Conservation (phyloP, 2,888 invertebrate genomes). For the Cheiracanthium punctorium region DNA sequence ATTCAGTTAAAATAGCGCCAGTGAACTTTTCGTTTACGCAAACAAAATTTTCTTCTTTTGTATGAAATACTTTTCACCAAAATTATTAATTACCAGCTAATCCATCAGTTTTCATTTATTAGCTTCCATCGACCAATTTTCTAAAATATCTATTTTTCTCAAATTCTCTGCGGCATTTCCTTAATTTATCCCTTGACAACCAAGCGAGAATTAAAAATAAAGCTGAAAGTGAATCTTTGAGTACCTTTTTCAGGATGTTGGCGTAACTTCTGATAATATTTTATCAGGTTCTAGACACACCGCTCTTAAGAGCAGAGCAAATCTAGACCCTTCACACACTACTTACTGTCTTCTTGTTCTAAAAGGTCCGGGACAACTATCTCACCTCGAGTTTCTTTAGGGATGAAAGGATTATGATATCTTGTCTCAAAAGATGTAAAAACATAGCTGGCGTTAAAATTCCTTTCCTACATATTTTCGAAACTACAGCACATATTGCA, state of each 20-base stretch:
- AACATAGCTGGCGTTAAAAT: no score
- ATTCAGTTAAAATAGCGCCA: no score
- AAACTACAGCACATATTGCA: no score
- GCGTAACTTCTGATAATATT: slow-evolving; percentile 51
- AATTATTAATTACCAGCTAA: no score
- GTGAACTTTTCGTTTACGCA: no score
- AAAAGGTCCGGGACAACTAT: slow-evolving; percentile 9
- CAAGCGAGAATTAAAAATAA: slow-evolving; percentile 40
- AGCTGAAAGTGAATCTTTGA: slow-evolving; percentile 27
- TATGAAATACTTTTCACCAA: no score
- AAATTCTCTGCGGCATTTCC: background rate
- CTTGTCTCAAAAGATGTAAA: background rate
- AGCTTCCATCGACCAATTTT: background rate
- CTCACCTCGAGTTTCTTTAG: slow-evolving; percentile 29
- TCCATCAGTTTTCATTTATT: no score
- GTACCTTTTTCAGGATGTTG: slow-evolving; percentile 30
- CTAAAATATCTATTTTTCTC: background rate
- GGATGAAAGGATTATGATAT: slow-evolving; percentile 31
- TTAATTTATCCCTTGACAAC: slow-evolving; percentile 4
- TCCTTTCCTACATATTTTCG: no score
- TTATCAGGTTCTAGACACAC: slow-evolving; percentile 65
- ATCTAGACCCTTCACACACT: slow-evolving; percentile 42
- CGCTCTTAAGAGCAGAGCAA: slow-evolving; percentile 43
- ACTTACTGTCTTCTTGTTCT: slow-evolving; percentile 53
- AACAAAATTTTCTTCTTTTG: no score